Evolutionary conservation across 2,797 vertebrate genomes (phyloP).

Genomic region (Thaleichthys pacificus): DNA sequence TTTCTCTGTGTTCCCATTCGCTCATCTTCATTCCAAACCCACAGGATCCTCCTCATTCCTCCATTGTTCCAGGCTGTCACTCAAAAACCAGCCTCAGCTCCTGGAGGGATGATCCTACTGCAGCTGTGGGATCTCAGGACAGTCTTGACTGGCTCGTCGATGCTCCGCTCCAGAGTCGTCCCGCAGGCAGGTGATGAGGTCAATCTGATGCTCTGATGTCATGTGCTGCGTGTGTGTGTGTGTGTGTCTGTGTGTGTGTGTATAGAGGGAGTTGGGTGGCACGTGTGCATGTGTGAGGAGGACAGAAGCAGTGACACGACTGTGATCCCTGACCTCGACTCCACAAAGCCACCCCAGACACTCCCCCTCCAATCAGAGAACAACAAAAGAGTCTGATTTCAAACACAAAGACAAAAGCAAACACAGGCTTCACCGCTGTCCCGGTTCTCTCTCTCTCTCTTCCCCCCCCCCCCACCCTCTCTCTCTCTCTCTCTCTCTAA

Average conservation of each 20-base stretch:
- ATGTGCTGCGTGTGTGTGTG: not conserved
- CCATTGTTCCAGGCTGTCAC: constrained; percentile 19
- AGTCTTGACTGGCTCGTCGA: constrained; percentile 6
- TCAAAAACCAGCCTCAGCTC: constrained; percentile 16
- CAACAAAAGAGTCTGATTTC: constrained; percentile 42
- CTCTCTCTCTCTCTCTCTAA: not conserved
- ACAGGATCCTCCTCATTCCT: constrained; percentile 19
- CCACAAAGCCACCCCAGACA: constrained; percentile 44
- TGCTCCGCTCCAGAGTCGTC: constrained; percentile 21
- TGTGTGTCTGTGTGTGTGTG: constrained; percentile 17
- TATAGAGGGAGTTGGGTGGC: constrained; percentile 24
- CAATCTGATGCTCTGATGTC: constrained; percentile 19
- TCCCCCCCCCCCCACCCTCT: not conserved
- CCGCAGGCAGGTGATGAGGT: not conserved
- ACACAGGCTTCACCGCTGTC: constrained; percentile 44
- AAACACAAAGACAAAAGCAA: constrained; percentile 63
- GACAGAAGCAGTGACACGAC: constrained; percentile 59
- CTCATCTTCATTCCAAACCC: constrained; percentile 6
- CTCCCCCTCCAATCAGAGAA: constrained; percentile 23
- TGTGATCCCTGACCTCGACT: constrained; percentile 53
- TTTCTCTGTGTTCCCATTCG: constrained; percentile 19
- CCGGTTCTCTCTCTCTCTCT: constrained; percentile 26
- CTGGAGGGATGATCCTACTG: not conserved
- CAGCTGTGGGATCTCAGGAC: constrained; percentile 15
- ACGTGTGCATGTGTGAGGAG: constrained; percentile 46